Conservation (phyloP, 37 sponge, comb jelly and placozoan genomes). For the Spongia lamella region DNA sequence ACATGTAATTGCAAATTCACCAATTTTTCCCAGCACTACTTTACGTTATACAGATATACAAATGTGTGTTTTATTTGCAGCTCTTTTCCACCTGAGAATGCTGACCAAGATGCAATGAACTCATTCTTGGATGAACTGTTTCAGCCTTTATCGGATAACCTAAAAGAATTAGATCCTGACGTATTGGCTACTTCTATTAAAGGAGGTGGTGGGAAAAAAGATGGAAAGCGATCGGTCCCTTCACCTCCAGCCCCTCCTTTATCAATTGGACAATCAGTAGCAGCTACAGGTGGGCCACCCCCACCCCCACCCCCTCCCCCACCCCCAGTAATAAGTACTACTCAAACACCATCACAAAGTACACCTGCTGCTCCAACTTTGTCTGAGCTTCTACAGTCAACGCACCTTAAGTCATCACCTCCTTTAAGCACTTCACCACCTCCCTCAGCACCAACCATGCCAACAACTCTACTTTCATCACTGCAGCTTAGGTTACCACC, state of each 20-base stretch:
- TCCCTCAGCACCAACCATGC: not conserved
- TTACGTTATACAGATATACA: not conserved
- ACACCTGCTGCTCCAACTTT: slow-evolving; percentile 35
- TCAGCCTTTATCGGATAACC: slow-evolving; percentile 17
- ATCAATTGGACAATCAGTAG: not conserved
- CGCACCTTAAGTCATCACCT: too few relatives aligned
- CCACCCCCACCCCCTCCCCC: too few relatives aligned
- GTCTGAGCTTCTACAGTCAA: not conserved
- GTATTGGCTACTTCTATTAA: not conserved
- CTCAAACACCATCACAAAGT: not conserved
- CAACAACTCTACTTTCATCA: too few relatives aligned
- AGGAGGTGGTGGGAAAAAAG: not conserved
- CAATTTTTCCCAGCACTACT: not conserved
- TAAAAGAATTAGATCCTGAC: not conserved
- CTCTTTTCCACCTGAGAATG: not conserved
- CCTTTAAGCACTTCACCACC: not conserved
- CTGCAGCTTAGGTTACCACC: not conserved
- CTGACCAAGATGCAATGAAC: slow-evolving; percentile 7
- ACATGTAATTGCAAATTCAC: too few relatives aligned
- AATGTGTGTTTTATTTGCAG: not conserved
- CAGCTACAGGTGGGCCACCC: too few relatives aligned
- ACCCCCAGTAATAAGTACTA: too few relatives aligned
- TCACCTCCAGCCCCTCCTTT: not conserved
- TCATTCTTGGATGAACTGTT: slow-evolving; percentile 53
- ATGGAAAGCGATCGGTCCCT: not conserved